These are phyloP conservation scores for Leptinotarsa lineolata DNA, from an alignment of 1,140 invertebrate genomes.

Conservation along the genomic window DNA sequence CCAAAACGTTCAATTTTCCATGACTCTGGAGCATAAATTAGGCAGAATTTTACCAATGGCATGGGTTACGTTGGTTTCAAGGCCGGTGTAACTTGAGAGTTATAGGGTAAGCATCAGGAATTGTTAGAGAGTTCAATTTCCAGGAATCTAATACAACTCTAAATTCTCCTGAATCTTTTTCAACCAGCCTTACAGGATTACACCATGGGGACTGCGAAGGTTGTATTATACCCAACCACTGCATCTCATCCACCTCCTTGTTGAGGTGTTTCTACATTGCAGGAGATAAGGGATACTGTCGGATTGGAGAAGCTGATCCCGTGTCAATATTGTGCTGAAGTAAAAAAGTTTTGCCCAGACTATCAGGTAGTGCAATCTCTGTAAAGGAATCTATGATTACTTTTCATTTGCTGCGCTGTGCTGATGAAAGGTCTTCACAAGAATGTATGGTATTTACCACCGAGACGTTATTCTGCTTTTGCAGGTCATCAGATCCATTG, in stretches of 20 bases:
- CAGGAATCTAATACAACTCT: constrained; percentile 39
- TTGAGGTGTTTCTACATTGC: not conserved
- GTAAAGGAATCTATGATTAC: too few relatives aligned
- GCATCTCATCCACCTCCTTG: constrained; percentile 9
- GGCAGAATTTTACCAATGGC: too few relatives aligned
- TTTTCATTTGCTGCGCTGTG: not conserved
- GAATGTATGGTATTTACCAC: constrained; percentile 10
- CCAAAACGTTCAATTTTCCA: too few relatives aligned
- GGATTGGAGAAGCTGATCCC: too few relatives aligned
- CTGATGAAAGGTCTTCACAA: not conserved
- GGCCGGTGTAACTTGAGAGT: too few relatives aligned
- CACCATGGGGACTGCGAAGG: too few relatives aligned
- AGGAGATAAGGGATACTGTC: not conserved
- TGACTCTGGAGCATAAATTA: too few relatives aligned
- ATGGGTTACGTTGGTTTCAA: too few relatives aligned
- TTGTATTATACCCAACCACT: not conserved
- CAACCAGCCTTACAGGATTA: not conserved
- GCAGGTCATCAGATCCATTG: not conserved
- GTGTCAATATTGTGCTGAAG: too few relatives aligned
- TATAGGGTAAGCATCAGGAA: constrained; percentile 28
- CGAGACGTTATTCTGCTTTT: too few relatives aligned
- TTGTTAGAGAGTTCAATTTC: constrained; percentile 34
- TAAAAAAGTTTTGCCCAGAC: not conserved
- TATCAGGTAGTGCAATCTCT: too few relatives aligned
- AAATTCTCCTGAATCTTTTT: constrained; percentile 32